These are phyloP conservation scores for Helleia helle DNA, from an alignment of 2,888 invertebrate genomes.

Conservation along the genomic window DNA sequence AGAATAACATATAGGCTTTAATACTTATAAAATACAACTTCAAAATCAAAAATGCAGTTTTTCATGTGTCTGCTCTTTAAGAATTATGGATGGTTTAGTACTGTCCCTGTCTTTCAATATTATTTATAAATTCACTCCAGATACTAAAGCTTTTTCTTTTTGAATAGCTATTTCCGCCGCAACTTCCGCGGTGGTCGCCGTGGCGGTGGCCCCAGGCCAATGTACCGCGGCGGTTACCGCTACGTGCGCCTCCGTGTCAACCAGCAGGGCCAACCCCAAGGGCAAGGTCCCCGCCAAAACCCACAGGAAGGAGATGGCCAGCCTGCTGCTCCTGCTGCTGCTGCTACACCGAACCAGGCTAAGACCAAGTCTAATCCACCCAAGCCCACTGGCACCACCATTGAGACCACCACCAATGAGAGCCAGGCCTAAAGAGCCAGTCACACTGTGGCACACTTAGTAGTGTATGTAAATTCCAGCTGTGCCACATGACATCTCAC, in stretches of 20 bases:
- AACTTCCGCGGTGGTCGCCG: constrained; percentile 81
- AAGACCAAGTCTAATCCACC: constrained; percentile 40
- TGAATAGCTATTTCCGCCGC: constrained; percentile 80
- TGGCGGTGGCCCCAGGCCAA: constrained; percentile 50
- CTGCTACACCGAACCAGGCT: constrained; percentile 36
- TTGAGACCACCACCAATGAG: constrained; percentile 64
- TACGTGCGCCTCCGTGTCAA: constrained; percentile 54
- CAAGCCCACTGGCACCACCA: constrained; percentile 52
- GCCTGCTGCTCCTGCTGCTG: constrained; percentile 30
- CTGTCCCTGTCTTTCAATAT: too few relatives aligned
- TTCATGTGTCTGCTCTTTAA: too few relatives aligned
- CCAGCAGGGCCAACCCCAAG: constrained; percentile 35
- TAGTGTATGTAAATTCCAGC: constrained; percentile 54
- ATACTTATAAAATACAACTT: too few relatives aligned
- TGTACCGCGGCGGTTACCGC: constrained; percentile 58
- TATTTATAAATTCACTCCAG: too few relatives aligned
- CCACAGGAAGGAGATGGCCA: constrained; percentile 47
- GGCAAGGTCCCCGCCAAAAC: constrained; percentile 37
- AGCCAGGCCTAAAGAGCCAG: constrained; percentile 58
- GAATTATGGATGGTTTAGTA: too few relatives aligned
- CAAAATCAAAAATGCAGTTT: too few relatives aligned
- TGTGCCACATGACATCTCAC: constrained; percentile 32
- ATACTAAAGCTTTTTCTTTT: too few relatives aligned
- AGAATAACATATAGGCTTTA: too few relatives aligned
- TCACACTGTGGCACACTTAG: constrained; percentile 41